Base-by-base conservation (phyloP, 2,797 vertebrate species). In the Champsocephalus gunnari region DNA sequence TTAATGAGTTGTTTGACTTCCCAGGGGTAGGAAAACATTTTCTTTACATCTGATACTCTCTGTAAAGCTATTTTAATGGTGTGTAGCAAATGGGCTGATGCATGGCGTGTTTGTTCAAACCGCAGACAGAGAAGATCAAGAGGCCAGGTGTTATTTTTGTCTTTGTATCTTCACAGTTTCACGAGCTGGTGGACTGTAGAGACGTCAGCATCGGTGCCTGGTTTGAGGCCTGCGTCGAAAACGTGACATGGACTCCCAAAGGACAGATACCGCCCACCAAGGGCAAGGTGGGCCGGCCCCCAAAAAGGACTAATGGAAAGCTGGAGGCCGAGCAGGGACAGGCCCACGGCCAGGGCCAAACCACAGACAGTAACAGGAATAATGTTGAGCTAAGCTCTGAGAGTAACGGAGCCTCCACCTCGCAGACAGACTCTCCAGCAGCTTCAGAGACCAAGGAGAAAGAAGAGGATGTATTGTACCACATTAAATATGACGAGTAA, bases 401-500 rank as follows among this genome's bases (percentile, higher is more conserved):
- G 93, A 96, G 82, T 91, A 96, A 89, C 79, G 92, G 93, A 77
- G 96, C 97, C 82, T 97, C 98, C 79, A 97, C 97, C 63, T 98
- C 98, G 93, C 95, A 96, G 72, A 97, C 95, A 69, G 96, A 97
- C 92, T 95, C 90, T 92, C 83, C 95, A 87, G 66, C 88, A 59
- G 64, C 85, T 2, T 28, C 80, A 12, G 90, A 91, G 56, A 70
- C 45, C 88, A 91, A 87, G 85, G 94, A 96, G 88, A 89, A 82
- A 88, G 95, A 92, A 89, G 96, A 97, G 92, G 96, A 97, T 76
- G 91, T 96, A 92, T 90, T 96, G 92, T 99, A 99, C 95, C 97
- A 96, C 95, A 99, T 99, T 94, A 97, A 97, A 96, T 99, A 99
- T 2, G 98, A 99, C 79, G 98, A 99, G 98, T 99, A 98, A 99